phyloP scores from a whole-genome alignment of 2,888 invertebrate genomes.

The Chloroclystis v-ata region DNA sequence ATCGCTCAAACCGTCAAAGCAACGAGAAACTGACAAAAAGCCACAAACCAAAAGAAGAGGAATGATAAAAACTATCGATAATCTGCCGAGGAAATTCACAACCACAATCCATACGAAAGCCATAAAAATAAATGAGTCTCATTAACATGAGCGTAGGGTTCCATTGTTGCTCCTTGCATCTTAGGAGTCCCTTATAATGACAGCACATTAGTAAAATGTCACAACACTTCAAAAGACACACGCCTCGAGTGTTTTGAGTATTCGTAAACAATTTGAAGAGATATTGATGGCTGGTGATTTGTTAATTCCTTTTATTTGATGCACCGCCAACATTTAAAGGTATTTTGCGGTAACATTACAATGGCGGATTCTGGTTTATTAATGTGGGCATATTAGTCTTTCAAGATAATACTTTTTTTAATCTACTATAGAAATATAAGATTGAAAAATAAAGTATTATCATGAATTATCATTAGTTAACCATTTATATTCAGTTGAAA shows the following conservation, averaged over 20 bases:
- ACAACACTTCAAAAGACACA: conserved; percentile 73
- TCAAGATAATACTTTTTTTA: too few relatives aligned
- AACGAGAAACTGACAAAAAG: conserved; percentile 26
- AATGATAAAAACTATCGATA: conserved; percentile 47
- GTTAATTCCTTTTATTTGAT: conserved; percentile 62
- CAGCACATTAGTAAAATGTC: conserved; percentile 75
- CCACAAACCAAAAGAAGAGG: too few relatives aligned
- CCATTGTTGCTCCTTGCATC: conserved; percentile 55
- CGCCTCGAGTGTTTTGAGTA: conserved; percentile 38
- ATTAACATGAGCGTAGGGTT: conserved; percentile 61
- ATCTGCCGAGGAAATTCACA: conserved; percentile 58
- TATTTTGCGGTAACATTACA: conserved; percentile 53
- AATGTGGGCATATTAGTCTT: conserved; percentile 40
- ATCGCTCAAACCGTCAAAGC: conserved; percentile 17
- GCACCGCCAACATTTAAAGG: conserved; percentile 55
- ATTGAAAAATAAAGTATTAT: too few relatives aligned
- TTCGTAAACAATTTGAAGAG: conserved; percentile 49
- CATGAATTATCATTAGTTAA: too few relatives aligned
- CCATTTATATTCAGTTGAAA: too few relatives aligned
- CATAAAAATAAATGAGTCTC: conserved; percentile 72
- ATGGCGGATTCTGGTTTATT: conserved; percentile 46
- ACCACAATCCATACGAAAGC: conserved; percentile 70
- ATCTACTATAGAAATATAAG: too few relatives aligned
- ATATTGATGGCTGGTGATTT: conserved; percentile 71
- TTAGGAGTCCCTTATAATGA: conserved; percentile 60